phyloP scores from a whole-genome alignment of 2,888 invertebrate species.

The Trichopria drosophilae region DNA sequence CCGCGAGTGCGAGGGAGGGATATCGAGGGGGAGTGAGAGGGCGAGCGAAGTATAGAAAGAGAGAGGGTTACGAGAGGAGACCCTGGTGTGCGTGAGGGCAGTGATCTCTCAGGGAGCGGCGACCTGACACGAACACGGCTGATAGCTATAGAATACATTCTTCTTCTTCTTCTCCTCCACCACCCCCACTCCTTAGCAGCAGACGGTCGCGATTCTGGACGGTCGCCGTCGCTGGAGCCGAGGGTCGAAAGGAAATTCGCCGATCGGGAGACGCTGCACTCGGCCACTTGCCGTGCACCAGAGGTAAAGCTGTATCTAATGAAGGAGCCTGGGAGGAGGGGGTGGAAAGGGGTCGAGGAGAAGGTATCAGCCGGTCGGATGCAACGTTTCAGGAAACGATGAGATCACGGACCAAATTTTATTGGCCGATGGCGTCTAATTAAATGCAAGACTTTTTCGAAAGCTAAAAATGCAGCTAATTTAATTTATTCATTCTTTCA shows the following conservation, averaged over 20 bases:
- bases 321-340: constrained; percentile 1
- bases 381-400: too few relatives aligned
- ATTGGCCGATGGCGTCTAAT: too few relatives aligned
- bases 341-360: constrained; percentile 7
- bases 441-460: too few relatives aligned
- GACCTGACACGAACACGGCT: constrained; percentile 54
- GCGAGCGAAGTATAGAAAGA: constrained; percentile 6
- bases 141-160: constrained; percentile 42
- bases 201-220: not conserved
- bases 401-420: too few relatives aligned
- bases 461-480: too few relatives aligned
- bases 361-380: too few relatives aligned
- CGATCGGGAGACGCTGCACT: constrained; percentile 14
- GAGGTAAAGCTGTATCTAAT: too few relatives aligned
- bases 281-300: too few relatives aligned
- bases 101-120: constrained; percentile 58
- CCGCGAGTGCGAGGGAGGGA: constrained; percentile 16
- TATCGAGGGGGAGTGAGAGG: too few relatives aligned
- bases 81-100: constrained; percentile 56
- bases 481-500: too few relatives aligned
- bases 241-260: constrained; percentile 14
- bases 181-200: constrained; percentile 22
- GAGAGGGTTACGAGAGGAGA: constrained; percentile 37
- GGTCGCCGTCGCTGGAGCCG: constrained; percentile 14
- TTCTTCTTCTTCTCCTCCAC: constrained; percentile 21